phyloP scores from a whole-genome alignment of 1,140 invertebrate species.

The honey bee (Apis mellifera) region Amel_HAv3.1 CM009945.2:8978001-8978500 shows the following conservation, averaged over 20 bases:
- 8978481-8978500: too few relatives aligned
- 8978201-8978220: slow-evolving; percentile 15
- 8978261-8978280: too few relatives aligned
- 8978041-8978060: neutral
- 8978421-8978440: too few relatives aligned
- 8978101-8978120: slow-evolving; percentile 16
- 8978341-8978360: too few relatives aligned
- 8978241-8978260: too few relatives aligned
- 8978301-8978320: too few relatives aligned
- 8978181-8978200: neutral
- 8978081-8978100: slow-evolving; percentile 49
- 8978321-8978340: too few relatives aligned
- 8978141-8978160: slow-evolving; percentile 29
- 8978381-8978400: too few relatives aligned
- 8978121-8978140: neutral
- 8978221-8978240: neutral
- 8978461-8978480: neutral
- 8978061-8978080: slow-evolving; percentile 12
- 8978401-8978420: too few relatives aligned
- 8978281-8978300: too few relatives aligned
- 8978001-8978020: neutral
- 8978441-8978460: neutral
- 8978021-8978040: neutral
- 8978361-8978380: too few relatives aligned
- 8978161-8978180: slow-evolving; percentile 19